phyloP scores from a whole-genome alignment of 2,888 invertebrate genomes.

The Andrena marginata region DNA sequence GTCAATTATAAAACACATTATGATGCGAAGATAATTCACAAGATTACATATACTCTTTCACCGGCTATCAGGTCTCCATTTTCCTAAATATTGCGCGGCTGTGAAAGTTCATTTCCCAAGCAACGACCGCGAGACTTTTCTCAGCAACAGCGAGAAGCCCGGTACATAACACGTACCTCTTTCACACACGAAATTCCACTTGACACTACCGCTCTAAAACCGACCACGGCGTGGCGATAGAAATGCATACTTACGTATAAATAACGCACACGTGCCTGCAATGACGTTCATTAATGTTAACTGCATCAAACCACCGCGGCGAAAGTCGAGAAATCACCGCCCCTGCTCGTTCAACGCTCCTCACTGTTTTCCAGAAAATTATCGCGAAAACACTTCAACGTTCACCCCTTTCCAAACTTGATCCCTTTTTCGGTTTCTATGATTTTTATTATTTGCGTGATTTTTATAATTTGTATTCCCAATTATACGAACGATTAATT shows the following conservation, averaged over 20 bases:
- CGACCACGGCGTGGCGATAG: not conserved
- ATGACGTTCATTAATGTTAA: constrained; percentile 33
- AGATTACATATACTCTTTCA: too few relatives aligned
- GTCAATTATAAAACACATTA: too few relatives aligned
- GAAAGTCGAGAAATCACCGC: not conserved
- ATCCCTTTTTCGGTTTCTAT: too few relatives aligned
- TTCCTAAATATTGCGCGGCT: not conserved
- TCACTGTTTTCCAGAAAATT: not conserved
- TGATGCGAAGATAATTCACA: too few relatives aligned
- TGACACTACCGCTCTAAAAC: constrained; percentile 6
- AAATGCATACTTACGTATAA: constrained; percentile 31
- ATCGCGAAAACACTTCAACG: too few relatives aligned
- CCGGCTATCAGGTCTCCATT: not conserved
- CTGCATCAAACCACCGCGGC: not conserved
- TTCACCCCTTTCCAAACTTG: too few relatives aligned
- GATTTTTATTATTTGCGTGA: too few relatives aligned
- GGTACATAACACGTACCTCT: not conserved
- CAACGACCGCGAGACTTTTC: not conserved
- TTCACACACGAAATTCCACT: constrained; percentile 25
- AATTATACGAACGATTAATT: too few relatives aligned
- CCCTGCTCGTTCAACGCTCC: not conserved
- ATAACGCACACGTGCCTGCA: constrained; percentile 11
- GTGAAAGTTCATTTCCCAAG: not conserved
- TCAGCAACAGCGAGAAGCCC: not conserved
- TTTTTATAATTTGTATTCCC: too few relatives aligned